Evolutionary conservation across 2,888 invertebrate species (phyloP), one percentile per base, ranked within the genome.

Genomic region (Apodemia duryi): DNA sequence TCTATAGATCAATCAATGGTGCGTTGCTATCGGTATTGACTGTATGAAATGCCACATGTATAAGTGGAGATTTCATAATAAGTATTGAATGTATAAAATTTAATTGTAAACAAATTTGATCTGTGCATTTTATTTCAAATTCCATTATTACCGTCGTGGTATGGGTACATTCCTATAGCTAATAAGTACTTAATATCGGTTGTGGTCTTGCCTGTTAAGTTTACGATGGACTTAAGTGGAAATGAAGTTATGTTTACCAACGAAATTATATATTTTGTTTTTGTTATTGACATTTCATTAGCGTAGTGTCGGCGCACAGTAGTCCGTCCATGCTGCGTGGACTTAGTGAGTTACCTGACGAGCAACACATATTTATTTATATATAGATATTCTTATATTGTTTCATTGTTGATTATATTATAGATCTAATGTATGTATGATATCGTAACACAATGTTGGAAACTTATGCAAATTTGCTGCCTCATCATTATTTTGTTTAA

Each of bases 151-250:
- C 57, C 57, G 29, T 57, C 6, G 32, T 11, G 57, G 57, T 57
- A 57, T 57, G 57, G 32, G 61, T 83, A 83, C 88, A 92, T 91
- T 92, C 91, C 92, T 88, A 85, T 92, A 92, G 91, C 81, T 82
- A 80, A 46, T 91, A 91, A 91, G 91, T 92, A 92, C 91, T 91
- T 92, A 91, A 88, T 91, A 91, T 92, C 88, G 92, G 92, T 92
- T 92, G 91, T 92, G 92, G 92, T 92, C 92, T 92, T 92, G 92
- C 92, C 92, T 92, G 90, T 90, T 92, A 92, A 90, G 91, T 91
- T 90, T 85, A 89, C 85, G 79, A 86, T 88, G 83, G 81, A 85
- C 83, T 85, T 85, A 82, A 85, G 84, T 85, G 88, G 86, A 88
- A 86, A 83, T 87, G 88, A 88, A 90, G 85, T 89, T 86, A 85